Conservation (phyloP, 2,113 vertebrate species). For the Bubo bubo region DNA sequence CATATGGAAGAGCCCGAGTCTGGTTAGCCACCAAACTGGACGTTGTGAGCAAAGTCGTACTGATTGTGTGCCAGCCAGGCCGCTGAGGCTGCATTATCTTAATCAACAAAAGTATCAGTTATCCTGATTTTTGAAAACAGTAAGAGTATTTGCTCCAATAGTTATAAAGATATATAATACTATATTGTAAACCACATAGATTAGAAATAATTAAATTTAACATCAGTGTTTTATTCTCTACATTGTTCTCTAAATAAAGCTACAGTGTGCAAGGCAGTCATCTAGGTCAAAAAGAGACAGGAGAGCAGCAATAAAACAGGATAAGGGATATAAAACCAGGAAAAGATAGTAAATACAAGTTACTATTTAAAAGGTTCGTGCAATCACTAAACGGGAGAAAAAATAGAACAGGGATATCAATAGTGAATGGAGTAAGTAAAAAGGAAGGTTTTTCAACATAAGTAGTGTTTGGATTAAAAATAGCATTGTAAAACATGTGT, state of each 20-base stretch:
- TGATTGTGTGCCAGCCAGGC: background rate
- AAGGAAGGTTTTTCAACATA: background rate
- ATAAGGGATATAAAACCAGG: background rate
- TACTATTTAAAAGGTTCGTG: background rate
- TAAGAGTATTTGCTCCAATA: background rate
- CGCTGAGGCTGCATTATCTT: background rate
- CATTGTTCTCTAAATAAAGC: background rate
- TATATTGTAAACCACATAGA: background rate
- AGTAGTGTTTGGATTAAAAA: background rate
- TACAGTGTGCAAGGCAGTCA: background rate
- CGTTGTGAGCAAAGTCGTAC: background rate
- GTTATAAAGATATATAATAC: background rate
- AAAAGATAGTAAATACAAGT: slow-evolving; percentile 4
- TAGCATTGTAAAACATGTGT: background rate
- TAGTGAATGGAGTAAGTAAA: background rate
- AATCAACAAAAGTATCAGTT: background rate
- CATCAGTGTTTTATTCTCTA: background rate
- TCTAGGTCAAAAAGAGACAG: background rate
- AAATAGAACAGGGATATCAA: background rate
- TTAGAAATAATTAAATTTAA: background rate
- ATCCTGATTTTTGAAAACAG: background rate
- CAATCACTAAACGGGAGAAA: background rate
- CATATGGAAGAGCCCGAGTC: background rate
- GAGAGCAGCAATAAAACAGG: background rate
- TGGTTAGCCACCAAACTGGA: background rate